Percentiles rank a stretch among this genome's conserved stretches.
phyloP scores from a whole-genome alignment of 2,113 vertebrate species.

The Pantherophis guttatus region DNA sequence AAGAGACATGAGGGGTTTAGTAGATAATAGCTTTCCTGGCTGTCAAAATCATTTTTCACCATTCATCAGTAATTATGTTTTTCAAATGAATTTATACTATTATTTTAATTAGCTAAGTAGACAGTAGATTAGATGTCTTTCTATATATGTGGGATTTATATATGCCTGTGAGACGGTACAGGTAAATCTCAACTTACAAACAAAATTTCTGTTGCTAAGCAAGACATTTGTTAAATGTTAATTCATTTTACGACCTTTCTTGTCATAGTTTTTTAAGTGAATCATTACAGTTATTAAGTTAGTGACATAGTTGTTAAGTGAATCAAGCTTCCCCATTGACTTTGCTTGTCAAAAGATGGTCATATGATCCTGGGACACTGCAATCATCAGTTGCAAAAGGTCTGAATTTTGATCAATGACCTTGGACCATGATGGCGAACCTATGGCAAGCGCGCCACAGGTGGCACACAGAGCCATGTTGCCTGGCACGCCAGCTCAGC shows the following conservation, averaged over 20 bases:
- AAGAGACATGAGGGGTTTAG: neutral
- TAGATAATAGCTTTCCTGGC: neutral
- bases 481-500: too few relatives aligned
- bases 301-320: neutral
- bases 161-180: neutral
- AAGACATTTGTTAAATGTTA: neutral
- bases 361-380: neutral
- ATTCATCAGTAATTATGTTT: neutral
- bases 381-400: neutral
- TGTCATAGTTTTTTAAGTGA: neutral
- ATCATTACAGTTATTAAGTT: neutral
- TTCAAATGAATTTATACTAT: neutral
- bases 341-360: neutral
- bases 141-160: neutral
- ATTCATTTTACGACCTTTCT: neutral
- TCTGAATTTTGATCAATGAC: neutral
- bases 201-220: neutral
- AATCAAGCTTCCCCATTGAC: neutral
- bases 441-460: too few relatives aligned
- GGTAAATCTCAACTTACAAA: rapidly evolving
- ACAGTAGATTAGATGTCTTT: neutral
- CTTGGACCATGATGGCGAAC: neutral
- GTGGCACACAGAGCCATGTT: too few relatives aligned
- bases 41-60: neutral
- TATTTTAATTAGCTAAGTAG: neutral